phyloP scores from a whole-genome alignment of 2,888 invertebrate genomes.

The Linnaemya vulpina region DNA sequence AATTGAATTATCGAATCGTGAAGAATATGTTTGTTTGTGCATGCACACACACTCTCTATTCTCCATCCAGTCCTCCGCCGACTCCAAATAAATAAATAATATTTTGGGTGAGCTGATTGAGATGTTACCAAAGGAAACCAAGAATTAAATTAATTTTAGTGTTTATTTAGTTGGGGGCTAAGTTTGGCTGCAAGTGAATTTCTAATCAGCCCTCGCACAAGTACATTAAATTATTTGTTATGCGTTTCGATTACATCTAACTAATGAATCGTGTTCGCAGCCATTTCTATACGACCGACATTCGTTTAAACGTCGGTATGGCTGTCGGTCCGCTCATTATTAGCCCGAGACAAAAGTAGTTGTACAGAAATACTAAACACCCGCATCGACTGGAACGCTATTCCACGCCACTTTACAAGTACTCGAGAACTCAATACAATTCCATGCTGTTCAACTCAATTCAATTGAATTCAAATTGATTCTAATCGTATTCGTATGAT shows the following conservation, averaged over 20 bases:
- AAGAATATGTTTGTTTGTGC: background rate
- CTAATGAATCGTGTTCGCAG: slow-evolving; percentile 25
- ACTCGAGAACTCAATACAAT: background rate
- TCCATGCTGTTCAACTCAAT: slow-evolving; percentile 21
- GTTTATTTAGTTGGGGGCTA: background rate
- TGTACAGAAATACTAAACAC: background rate
- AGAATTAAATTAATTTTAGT: background rate
- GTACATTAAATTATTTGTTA: slow-evolving; percentile 38
- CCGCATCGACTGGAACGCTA: background rate
- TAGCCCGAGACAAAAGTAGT: slow-evolving; percentile 18
- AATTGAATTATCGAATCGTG: slow-evolving; percentile 59
- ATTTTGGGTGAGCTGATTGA: slow-evolving; percentile 34
- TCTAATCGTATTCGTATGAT: slow-evolving; percentile 27
- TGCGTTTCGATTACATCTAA: slow-evolving; percentile 50
- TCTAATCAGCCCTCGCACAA: slow-evolving; percentile 41
- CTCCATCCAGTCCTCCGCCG: background rate
- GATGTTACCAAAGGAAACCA: slow-evolving; percentile 12
- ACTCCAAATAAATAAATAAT: background rate
- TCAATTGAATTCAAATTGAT: slow-evolving; percentile 55
- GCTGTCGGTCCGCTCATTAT: slow-evolving; percentile 6
- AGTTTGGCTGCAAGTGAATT: background rate
- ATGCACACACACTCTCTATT: background rate
- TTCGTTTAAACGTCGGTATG: slow-evolving; percentile 3
- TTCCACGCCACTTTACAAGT: background rate
- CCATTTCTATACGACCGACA: slow-evolving; percentile 11